Conservation (phyloP, 1,140 invertebrate species). For the Aporrectodea caliginosa region DNA sequence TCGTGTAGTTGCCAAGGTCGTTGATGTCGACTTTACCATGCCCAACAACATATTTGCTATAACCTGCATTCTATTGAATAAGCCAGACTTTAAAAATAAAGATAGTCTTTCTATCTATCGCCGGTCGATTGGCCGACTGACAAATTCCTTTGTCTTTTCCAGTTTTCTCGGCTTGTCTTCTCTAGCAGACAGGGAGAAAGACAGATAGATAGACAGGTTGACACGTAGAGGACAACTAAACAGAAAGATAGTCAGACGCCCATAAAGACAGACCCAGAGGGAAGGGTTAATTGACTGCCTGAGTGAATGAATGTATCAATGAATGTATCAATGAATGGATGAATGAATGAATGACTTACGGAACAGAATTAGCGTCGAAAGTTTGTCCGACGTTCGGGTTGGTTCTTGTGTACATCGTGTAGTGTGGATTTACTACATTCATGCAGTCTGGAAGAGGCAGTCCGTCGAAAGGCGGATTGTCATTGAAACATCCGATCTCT, state of each 20-base stretch:
- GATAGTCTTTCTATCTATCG: too few relatives aligned
- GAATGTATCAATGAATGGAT: background rate
- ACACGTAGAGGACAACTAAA: too few relatives aligned
- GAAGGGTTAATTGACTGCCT: too few relatives aligned
- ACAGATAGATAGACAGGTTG: background rate
- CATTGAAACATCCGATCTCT: slow-evolving; percentile 8
- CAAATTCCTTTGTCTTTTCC: too few relatives aligned
- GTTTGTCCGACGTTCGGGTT: background rate
- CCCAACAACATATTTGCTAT: too few relatives aligned
- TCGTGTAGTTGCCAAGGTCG: too few relatives aligned
- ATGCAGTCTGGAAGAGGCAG: slow-evolving; percentile 13
- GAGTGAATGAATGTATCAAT: background rate
- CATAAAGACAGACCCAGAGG: too few relatives aligned
- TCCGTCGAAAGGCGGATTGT: slow-evolving; percentile 4
- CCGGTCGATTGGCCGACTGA: too few relatives aligned
- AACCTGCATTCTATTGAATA: too few relatives aligned
- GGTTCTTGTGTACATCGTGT: slow-evolving; percentile 9
- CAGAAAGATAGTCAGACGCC: background rate
- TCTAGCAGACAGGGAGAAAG: background rate
- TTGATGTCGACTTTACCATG: too few relatives aligned
- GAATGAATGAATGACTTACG: background rate
- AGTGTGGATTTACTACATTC: slow-evolving; percentile 1
- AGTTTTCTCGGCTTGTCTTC: background rate
- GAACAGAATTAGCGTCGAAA: background rate
- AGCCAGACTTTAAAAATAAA: too few relatives aligned